phyloP scores from a whole-genome alignment of 2,797 vertebrate species.

The Thamnophis elegans region DNA sequence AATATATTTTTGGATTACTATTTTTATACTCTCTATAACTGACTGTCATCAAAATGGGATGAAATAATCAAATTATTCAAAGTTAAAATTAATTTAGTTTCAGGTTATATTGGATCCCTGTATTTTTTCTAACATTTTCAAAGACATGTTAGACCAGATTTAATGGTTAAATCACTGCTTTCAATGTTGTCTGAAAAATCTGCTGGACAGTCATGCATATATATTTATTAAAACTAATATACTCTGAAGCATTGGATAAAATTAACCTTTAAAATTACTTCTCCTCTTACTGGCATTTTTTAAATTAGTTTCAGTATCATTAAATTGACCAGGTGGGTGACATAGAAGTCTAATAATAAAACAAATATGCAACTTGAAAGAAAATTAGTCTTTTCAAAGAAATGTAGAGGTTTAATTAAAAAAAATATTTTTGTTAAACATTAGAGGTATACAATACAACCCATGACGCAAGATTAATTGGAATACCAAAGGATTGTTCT shows the following conservation, averaged over 20 bases:
- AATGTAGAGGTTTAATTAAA: not conserved
- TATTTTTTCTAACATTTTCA: not conserved
- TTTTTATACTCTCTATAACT: not conserved
- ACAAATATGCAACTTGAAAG: not conserved
- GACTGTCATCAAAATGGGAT: not conserved
- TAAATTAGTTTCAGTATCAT: not conserved
- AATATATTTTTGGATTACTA: not conserved
- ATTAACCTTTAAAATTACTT: not conserved
- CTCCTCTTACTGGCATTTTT: not conserved
- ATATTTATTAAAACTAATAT: not conserved
- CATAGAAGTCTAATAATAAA: not conserved
- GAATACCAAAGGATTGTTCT: not conserved
- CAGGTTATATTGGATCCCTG: not conserved
- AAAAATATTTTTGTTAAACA: not conserved
- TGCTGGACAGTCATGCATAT: not conserved
- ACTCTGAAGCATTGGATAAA: not conserved
- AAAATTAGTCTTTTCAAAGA: not conserved
- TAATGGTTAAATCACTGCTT: not conserved
- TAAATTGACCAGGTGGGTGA: not conserved
- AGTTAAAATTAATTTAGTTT: not conserved
- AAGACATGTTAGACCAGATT: not conserved
- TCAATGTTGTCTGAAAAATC: not conserved
- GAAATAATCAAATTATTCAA: not conserved
- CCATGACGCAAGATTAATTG: not conserved
- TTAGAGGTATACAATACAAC: not conserved